phyloP scores from a whole-genome alignment of 2,113 vertebrate genomes.

The Charina bottae region DNA sequence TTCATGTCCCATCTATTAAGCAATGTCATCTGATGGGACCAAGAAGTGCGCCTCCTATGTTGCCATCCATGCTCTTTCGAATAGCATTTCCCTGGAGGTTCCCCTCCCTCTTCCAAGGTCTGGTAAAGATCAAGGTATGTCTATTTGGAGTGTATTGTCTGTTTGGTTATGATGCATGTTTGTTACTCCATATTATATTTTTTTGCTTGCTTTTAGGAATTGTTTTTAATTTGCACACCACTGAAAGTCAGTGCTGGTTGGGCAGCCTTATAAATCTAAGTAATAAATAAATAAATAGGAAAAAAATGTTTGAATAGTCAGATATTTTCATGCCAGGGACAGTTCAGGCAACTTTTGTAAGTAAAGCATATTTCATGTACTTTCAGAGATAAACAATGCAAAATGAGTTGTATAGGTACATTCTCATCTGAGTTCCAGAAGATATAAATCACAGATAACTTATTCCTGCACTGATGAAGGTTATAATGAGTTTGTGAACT shows the following conservation, averaged over 20 bases:
- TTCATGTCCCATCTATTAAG: background rate
- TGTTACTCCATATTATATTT: no score
- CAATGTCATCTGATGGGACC: background rate
- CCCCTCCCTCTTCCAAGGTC: no score
- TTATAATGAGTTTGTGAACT: conserved; percentile 37
- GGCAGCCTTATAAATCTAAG: background rate
- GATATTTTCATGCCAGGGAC: background rate
- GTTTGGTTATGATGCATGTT: no score
- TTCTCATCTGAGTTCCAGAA: conserved; percentile 11
- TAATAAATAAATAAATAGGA: background rate
- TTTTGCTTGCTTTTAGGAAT: no score
- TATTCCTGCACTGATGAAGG: conserved; percentile 33
- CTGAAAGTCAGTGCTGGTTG: background rate
- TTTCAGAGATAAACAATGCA: conserved; percentile 17
- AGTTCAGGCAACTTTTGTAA: conserved; percentile 14
- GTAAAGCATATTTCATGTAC: conserved; percentile 9
- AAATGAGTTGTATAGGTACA: conserved; percentile 23
- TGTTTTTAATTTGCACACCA: background rate
- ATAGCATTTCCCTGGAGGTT: no score
- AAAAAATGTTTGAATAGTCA: background rate
- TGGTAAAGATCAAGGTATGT: no score
- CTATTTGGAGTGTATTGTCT: no score
- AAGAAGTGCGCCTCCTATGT: background rate
- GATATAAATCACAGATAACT: conserved; percentile 33
- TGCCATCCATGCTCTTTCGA: background rate